These are phyloP conservation scores for Heliconius hortense DNA, from an alignment of 2,888 invertebrate species.

Conservation along the genomic window DNA sequence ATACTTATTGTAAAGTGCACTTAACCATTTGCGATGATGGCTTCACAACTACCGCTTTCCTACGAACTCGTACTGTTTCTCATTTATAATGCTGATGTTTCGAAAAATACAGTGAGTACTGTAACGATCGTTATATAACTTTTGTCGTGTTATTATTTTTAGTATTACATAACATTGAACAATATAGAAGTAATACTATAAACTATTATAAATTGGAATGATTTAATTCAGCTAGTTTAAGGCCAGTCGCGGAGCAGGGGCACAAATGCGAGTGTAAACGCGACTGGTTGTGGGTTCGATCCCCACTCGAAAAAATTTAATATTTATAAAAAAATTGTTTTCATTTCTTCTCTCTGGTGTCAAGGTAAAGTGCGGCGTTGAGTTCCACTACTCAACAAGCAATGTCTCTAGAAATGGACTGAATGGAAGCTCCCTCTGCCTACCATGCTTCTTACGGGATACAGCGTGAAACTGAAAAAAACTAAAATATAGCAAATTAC, in stretches of 20 bases:
- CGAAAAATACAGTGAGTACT: conserved; percentile 16
- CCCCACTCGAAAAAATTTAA: not conserved
- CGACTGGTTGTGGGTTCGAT: no score
- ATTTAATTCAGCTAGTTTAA: no score
- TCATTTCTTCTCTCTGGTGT: not conserved
- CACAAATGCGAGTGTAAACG: no score
- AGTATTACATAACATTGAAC: not conserved
- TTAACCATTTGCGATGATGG: conserved; percentile 22
- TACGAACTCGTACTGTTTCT: conserved; percentile 19
- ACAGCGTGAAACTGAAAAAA: not conserved
- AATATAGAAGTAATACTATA: not conserved
- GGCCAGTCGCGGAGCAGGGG: no score
- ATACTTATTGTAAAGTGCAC: conserved; percentile 22
- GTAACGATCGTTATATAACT: conserved; percentile 9
- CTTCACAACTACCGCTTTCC: conserved; percentile 23
- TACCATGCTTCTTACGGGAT: not conserved
- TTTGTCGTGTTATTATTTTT: conserved; percentile 14
- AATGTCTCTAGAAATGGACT: not conserved
- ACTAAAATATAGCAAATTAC: not conserved
- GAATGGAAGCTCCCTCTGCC: not conserved
- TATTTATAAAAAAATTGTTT: no score
- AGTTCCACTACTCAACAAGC: not conserved
- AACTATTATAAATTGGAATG: no score
- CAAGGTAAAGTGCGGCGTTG: not conserved
- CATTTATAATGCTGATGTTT: conserved; percentile 25